Evolutionary conservation across 2,888 invertebrate species (phyloP), one percentile per base, ranked within the genome.

Genomic region (Willowsia nigromaculata): DNA sequence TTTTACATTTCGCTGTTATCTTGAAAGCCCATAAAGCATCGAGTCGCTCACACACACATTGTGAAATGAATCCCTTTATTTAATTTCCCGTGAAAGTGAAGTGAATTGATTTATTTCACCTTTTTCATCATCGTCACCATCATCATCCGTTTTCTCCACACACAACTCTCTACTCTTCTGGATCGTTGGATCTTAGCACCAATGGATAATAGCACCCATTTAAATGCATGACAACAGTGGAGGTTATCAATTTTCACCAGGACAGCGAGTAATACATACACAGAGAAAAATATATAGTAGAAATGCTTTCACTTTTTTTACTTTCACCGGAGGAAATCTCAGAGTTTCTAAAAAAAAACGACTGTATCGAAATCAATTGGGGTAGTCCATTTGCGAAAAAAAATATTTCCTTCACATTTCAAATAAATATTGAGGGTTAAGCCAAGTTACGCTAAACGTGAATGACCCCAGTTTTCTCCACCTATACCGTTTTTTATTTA

Each of bases 221-320:
- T 86, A 86, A 86, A 80, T 86, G 86, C 86, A 86, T 86, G 86
- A 68, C 85, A 85, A 59, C 37, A 71, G 18, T 40, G 6, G 11
- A 27, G 74, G 85, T 74, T 85, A 74, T 85, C 85, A 85, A 84
- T 84, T 84, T 84, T 84, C 56, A 59, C 59, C 81, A 81, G 81
- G 56, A 81, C 81, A 56, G 40, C 6, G 18, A n/a, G n/a, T n/a
- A n/a, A n/a, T n/a, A n/a, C n/a, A n/a, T n/a, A n/a, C n/a, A n/a
- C n/a, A n/a, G n/a, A n/a, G n/a, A n/a, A n/a, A n/a, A n/a, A n/a
- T n/a, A n/a, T n/a, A n/a, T n/a, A n/a, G n/a, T n/a, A n/a, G n/a
- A n/a, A n/a, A n/a, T n/a, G 59, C 27, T 59, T 27, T 25, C 59
- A 15, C 2, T 50, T 50, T n/a, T 50, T 50, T 50, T n/a, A 59